A percentile compares a stretch with the other conserved stretches of the same genome.
phyloP scores from a whole-genome alignment of 2,797 vertebrate genomes.

The Anomalospiza imberbis region DNA sequence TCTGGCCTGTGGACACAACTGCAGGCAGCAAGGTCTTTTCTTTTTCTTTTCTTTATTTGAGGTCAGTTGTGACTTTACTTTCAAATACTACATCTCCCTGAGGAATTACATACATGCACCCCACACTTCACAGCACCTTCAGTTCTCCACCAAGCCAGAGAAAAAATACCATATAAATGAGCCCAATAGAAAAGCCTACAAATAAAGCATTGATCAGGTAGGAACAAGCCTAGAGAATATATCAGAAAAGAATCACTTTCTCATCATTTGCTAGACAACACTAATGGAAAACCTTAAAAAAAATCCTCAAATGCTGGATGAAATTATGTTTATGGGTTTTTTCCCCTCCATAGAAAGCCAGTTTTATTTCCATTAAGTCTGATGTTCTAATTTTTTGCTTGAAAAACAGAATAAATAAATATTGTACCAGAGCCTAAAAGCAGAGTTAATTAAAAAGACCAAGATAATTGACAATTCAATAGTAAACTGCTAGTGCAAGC shows the following conservation, averaged over 20 bases:
- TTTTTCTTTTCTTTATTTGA: not conserved
- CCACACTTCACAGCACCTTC: not conserved
- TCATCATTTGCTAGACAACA: not conserved
- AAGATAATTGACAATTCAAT: constrained; percentile 28
- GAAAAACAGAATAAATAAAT: constrained; percentile 3
- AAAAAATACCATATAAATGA: not conserved
- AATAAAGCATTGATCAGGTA: not conserved
- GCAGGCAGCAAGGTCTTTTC: not conserved
- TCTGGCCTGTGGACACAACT: not conserved
- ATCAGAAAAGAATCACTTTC: not conserved
- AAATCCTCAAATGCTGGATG: not conserved
- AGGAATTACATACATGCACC: not conserved
- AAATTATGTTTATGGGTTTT: not conserved
- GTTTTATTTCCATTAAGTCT: not conserved
- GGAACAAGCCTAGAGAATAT: not conserved
- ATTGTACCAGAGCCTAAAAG: not conserved
- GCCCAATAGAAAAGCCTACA: not conserved
- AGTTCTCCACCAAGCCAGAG: not conserved
- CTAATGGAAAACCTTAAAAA: not conserved
- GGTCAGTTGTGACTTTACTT: not conserved
- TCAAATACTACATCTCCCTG: not conserved
- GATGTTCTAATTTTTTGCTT: not conserved
- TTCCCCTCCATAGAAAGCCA: not conserved
- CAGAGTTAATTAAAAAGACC: constrained; percentile 47
- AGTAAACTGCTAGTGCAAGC: not conserved